Evolutionary conservation across 53 echinoderm and acorn worm species (phyloP).

Genomic region (Paelopatides confundens): DNA sequence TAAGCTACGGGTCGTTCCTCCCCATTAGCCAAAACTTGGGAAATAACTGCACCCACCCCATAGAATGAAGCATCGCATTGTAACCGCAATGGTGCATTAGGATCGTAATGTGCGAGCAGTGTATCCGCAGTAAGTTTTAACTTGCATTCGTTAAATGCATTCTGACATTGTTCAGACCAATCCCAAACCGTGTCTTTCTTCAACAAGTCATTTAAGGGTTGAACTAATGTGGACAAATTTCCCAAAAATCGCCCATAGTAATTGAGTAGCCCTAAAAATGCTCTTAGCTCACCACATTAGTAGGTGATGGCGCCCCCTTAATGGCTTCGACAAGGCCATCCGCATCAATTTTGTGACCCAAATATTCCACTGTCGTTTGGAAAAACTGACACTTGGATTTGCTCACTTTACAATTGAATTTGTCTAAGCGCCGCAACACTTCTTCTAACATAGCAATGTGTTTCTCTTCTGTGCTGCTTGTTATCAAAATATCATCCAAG

Average conservation of each 20-base stretch:
- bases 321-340: slow-evolving; percentile 59
- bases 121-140: slow-evolving; percentile 1
- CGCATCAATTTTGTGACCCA: slow-evolving; percentile 57
- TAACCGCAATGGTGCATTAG: slow-evolving; percentile 32
- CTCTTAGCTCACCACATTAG: slow-evolving; percentile 23
- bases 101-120: slow-evolving; percentile 60
- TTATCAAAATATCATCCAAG: slow-evolving; percentile 64
- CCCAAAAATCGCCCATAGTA: slow-evolving; percentile 63
- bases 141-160: slow-evolving; percentile 57
- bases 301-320: slow-evolving; percentile 45
- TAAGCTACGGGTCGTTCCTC: slow-evolving; percentile 28
- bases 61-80: slow-evolving; percentile 67
- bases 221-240: slow-evolving; percentile 48
- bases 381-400: slow-evolving; percentile 51
- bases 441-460: slow-evolving; percentile 7
- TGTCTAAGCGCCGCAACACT: slow-evolving; percentile 36
- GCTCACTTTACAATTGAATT: slow-evolving; percentile 40
- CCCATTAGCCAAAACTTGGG: slow-evolving; percentile 57
- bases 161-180: slow-evolving; percentile 50
- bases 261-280: slow-evolving; percentile 50
- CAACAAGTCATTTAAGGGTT: slow-evolving; percentile 51
- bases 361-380: slow-evolving; percentile 26
- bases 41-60: slow-evolving; percentile 64
- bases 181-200: slow-evolving; percentile 36
- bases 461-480: not conserved